These are phyloP conservation scores for Lasioglossum calceatum DNA, from an alignment of 2,888 invertebrate genomes.

Conservation along the genomic window DNA sequence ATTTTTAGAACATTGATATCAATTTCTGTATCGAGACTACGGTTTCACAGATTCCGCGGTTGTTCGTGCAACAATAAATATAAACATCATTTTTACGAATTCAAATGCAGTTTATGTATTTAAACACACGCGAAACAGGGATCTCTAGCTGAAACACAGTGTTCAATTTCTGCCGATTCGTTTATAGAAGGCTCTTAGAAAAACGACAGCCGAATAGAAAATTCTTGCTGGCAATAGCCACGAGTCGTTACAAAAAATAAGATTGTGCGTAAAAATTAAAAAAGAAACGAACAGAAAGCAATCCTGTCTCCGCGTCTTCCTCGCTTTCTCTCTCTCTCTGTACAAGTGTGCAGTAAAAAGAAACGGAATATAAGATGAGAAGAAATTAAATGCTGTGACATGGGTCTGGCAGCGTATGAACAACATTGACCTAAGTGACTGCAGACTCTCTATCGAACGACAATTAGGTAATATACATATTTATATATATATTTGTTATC, in stretches of 20 bases:
- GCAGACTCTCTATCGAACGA: conserved; percentile 75
- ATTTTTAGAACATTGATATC: no score
- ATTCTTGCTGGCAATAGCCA: conserved; percentile 14
- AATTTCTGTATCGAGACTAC: no score
- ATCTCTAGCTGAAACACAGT: neutral
- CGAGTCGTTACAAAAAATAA: conserved; percentile 17
- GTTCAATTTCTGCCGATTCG: conserved; percentile 11
- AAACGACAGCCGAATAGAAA: conserved; percentile 16
- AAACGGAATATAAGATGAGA: conserved; percentile 35
- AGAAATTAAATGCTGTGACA: conserved; percentile 67
- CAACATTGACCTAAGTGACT: conserved; percentile 64
- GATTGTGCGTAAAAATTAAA: conserved; percentile 52
- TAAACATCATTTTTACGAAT: no score
- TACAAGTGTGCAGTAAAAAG: conserved; percentile 34
- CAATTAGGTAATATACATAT: conserved; percentile 73
- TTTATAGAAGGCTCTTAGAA: neutral
- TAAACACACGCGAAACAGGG: no score
- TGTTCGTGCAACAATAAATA: no score
- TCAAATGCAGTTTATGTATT: no score
- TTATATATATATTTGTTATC: conserved; percentile 71
- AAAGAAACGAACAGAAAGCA: conserved; percentile 48
- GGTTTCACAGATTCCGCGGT: no score
- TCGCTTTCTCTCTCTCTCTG: neutral
- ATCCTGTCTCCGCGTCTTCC: neutral
- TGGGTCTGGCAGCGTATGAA: conserved; percentile 69